Base-by-base conservation (phyloP, 2,113 vertebrate genomes). In the Grammomys dolichurus region DNA sequence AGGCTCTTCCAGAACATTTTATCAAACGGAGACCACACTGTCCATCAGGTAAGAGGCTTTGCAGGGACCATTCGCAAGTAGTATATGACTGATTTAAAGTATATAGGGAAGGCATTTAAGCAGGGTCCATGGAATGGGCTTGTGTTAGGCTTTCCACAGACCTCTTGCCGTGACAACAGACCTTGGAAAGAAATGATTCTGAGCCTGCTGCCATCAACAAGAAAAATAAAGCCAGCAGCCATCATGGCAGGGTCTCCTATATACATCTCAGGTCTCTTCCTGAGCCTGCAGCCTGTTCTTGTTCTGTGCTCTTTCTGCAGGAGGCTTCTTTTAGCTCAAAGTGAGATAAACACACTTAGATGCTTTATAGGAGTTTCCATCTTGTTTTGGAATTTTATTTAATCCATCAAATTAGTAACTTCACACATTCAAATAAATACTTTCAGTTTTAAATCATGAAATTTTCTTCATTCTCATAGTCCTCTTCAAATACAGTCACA, bases 401-500 rank as follows among this genome's bases (percentile, higher is more conserved):
- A 73, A 65, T 58, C 31, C 85, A 72, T 65, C 40, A 93, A 60
- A 82, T 95, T 94, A 84, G 7, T 92, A 90, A 77, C 33, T 58
- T 12, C 26, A n/a, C 16, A 46, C 28, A 40, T 89, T 96, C 26
- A 60, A 48, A 69, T 86, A 40, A 73, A 65, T 91, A 63, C 9
- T 89, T 65, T 91, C 63, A 3, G 3, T 84, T 87, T 87, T 90
- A 78, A 96, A 91, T 36, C 19, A 33, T 51, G 43, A 51, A 63
- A 95, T 82, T 67, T 73, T 82, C 6, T 60, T 91, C 72, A 89
- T 95, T 95, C 54, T 93, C 46, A 89, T 40, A 69, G 85, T 78
- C 14, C 4, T 54, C 65, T 94, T 75, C 88, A 95, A 65, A 75
- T 67, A 60, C 2, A 36, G 48, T 48, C 51, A 36, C n/a, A 94